Conservation (phyloP, 2,113 vertebrate genomes). For the cattle (Bos taurus) region DNA sequence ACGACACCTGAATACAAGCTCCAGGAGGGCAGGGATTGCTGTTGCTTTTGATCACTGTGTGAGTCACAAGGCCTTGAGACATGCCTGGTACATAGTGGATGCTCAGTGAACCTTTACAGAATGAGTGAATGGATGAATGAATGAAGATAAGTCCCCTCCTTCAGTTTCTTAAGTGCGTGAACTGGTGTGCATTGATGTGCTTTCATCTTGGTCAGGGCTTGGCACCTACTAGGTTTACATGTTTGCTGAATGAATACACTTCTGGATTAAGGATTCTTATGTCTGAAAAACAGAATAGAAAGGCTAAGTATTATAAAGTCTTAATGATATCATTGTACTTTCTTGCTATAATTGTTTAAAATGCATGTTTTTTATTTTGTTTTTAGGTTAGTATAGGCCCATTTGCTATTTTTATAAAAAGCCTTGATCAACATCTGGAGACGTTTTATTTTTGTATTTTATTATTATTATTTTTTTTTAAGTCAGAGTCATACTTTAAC, state of each 20-base stretch:
- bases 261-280: not conserved
- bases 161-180: not conserved
- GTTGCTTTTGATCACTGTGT: not conserved
- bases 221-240: not conserved
- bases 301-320: not conserved
- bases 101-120: not conserved
- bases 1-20: not conserved
- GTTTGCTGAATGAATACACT: not conserved
- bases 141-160: not conserved
- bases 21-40: not conserved
- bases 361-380: not conserved
- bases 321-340: not conserved
- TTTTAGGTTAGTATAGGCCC: not conserved
- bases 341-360: not conserved
- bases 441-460: not conserved
- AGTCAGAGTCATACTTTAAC: not conserved
- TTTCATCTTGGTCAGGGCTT: not conserved
- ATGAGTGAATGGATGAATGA: not conserved
- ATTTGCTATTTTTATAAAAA: constrained; percentile 9
- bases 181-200: not conserved
- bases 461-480: not conserved
- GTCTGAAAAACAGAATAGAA: not conserved
- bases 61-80: not conserved
- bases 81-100: not conserved
- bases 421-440: not conserved